Percentiles rank a stretch among this genome's conserved stretches.
Evolutionary conservation across 2,113 vertebrate genomes (phyloP).

Genomic region (Cynoglossus semilaevis): DNA sequence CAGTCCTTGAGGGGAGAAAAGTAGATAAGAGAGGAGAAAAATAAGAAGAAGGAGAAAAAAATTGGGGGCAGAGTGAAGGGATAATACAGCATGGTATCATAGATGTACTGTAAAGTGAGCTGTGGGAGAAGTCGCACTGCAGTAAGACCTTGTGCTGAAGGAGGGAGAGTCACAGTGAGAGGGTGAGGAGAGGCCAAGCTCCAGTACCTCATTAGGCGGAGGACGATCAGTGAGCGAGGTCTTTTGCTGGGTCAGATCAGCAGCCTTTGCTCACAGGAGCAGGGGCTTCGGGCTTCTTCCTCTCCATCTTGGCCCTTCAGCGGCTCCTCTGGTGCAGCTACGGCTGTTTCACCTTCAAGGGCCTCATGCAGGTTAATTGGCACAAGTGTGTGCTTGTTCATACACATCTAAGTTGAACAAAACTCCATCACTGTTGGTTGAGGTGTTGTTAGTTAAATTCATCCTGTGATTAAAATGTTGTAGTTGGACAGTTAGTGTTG

Average conservation of each 20-base stretch:
- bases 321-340: too few relatives aligned
- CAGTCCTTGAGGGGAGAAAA: constrained; percentile 34
- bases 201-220: constrained; percentile 59
- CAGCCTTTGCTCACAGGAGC: constrained; percentile 48
- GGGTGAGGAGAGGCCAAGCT: constrained; percentile 49
- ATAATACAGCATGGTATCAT: constrained; percentile 32
- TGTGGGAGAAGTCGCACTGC: constrained; percentile 42
- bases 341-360: too few relatives aligned
- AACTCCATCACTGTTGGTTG: too few relatives aligned
- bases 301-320: constrained; percentile 16
- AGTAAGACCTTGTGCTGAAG: constrained; percentile 46
- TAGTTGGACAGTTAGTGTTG: too few relatives aligned
- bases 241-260: constrained; percentile 40
- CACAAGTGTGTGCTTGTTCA: too few relatives aligned
- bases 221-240: constrained; percentile 46
- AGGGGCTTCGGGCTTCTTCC: constrained; percentile 40
- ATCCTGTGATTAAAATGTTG: too few relatives aligned
- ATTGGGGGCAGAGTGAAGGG: constrained; percentile 21
- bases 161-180: constrained; percentile 34
- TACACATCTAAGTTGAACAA: too few relatives aligned
- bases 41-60: background rate
- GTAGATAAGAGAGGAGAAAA: constrained; percentile 23
- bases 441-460: too few relatives aligned
- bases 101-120: constrained; percentile 53
- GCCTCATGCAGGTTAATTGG: too few relatives aligned